A percentile compares a stretch with the other conserved stretches of the same genome.
These are phyloP conservation scores for Tauraco erythrolophus DNA, from an alignment of 2,113 vertebrate species.

Conservation along the genomic window DNA sequence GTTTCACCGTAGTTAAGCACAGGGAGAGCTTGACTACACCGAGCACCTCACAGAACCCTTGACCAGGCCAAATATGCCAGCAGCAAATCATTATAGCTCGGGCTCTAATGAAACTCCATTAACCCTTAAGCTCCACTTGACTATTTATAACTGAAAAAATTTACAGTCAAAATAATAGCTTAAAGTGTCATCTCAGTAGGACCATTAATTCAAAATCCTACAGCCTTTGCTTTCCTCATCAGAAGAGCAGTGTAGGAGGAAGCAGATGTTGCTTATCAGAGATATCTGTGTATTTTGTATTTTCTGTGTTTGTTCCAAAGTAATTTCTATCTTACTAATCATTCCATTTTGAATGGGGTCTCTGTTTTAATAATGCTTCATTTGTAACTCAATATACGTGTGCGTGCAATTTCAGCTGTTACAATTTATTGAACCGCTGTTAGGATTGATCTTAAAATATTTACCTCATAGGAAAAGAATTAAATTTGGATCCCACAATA, in stretches of 20 bases:
- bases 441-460: conserved; percentile 77
- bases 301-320: conserved; percentile 41
- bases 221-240: background rate
- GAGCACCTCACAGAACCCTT: conserved; percentile 38
- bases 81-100: conserved; percentile 7
- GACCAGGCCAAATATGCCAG: conserved; percentile 39
- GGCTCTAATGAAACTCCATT: conserved; percentile 37
- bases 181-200: background rate
- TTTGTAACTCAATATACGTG: conserved; percentile 43
- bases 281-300: conserved; percentile 32
- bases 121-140: conserved; percentile 47
- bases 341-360: conserved; percentile 43
- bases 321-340: conserved; percentile 46
- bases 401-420: conserved; percentile 64
- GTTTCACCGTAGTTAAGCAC: background rate
- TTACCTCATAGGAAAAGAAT: conserved; percentile 73
- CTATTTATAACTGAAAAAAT: conserved; percentile 30
- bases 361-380: conserved; percentile 49
- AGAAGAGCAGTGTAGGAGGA: background rate
- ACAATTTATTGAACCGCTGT: conserved; percentile 72
- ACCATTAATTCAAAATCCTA: conserved; percentile 9
- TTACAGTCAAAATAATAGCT: conserved; percentile 6
- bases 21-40: conserved; percentile 11
- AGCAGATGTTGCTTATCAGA: conserved; percentile 42
- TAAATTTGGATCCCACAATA: conserved; percentile 68